A percentile compares a stretch with the other conserved stretches of the same genome.
These are phyloP conservation scores for Tetranychus cinnabarinus DNA, from an alignment of 1,140 invertebrate genomes.

Conservation along the genomic window DNA sequence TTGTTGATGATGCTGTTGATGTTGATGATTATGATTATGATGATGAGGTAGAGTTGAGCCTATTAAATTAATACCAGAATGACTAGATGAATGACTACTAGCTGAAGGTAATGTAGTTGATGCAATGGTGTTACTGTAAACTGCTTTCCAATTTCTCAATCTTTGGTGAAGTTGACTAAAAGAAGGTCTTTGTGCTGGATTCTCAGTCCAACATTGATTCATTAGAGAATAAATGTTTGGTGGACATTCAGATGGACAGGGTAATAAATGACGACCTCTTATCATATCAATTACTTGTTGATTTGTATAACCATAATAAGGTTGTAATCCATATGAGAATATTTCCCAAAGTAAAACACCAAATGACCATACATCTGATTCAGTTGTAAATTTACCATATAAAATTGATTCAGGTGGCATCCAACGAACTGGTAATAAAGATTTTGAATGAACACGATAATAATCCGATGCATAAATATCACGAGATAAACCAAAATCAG, in stretches of 20 bases:
- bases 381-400: conserved; percentile 84
- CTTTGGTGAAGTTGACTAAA: conserved; percentile 42
- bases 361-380: conserved; percentile 95
- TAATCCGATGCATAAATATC: conserved; percentile 67
- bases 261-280: conserved; percentile 66
- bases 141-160: conserved; percentile 35
- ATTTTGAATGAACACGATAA: conserved; percentile 27
- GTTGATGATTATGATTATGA: background rate
- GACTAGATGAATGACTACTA: background rate
- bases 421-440: conserved; percentile 41
- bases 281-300: conserved; percentile 96
- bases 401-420: conserved; percentile 95
- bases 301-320: conserved; percentile 80
- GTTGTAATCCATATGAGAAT: conserved; percentile 82
- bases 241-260: conserved; percentile 75
- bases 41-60: background rate
- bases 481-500: conserved; percentile 71
- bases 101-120: conserved; percentile 3
- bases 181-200: conserved; percentile 58
- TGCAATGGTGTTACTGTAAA: conserved; percentile 11
- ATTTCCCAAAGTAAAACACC: conserved; percentile 97
- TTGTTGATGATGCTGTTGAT: background rate
- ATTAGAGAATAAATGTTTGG: conserved; percentile 70
- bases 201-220: conserved; percentile 93
- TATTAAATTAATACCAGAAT: too few relatives aligned